Evolutionary conservation across 2,888 invertebrate species (phyloP), one percentile per base, ranked within the genome.

Genomic region (Pseudococcus viburni): DNA sequence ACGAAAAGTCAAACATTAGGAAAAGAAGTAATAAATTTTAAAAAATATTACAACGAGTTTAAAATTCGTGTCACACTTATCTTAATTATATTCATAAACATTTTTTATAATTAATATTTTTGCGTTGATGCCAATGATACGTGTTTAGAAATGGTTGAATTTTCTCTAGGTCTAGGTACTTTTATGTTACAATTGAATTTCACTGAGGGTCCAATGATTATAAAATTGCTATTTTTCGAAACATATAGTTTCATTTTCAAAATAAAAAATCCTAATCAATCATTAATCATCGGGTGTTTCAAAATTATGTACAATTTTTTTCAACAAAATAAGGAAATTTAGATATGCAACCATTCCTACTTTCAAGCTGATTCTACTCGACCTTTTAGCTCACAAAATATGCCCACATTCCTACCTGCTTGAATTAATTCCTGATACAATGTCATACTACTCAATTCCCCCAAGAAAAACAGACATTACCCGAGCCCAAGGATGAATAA

Each of bases 91-190:
- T 26, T 26, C 68, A 26, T 26, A 12, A 68, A 26, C 26, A 68
- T 68, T 68, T 68, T 68, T 68, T 26, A 12, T 17, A 73, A 73
- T 73, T 73, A 73, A 73, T 73, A 42, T 73, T 73, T 73, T 73
- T 73, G 73, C 39, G 17, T 9, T 17, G 17, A 4, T 26, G 73
- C 73, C 73, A 73, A 73, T 39, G 33, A 73, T 73, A 73, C 33
- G 73, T 33, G 39, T 73, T 73, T 73, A 8, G 73, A 73, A 33
- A 73, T 33, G 33, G 15, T 17, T 39, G n/a, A 39, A 73, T 15
- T 73, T 51, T 15, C 15, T 0, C 4, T 51, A 51, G 48, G 48
- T 42, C 12, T 12, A 12, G 12, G 48, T 51, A 51, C 8, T 51
- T 15, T 51, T 6, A 12, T 8, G 15, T 12, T 51, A 51, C 11